Evolutionary conservation across 2,888 invertebrate species (phyloP).

Genomic region (Empis livida): DNA sequence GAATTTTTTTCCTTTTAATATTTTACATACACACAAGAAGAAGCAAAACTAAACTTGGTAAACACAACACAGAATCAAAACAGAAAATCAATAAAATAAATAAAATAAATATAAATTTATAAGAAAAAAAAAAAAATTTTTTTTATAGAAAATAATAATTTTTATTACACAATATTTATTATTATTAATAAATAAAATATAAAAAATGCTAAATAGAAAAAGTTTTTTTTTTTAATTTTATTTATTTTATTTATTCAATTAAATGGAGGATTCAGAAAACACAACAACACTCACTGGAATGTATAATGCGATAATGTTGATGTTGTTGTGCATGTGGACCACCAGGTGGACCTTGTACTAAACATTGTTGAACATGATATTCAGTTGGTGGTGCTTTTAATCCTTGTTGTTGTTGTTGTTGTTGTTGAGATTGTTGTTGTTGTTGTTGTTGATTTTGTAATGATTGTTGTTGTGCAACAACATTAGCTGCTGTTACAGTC

Average conservation of each 20-base stretch:
- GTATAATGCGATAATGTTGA: conserved; percentile 11
- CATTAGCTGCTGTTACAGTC: not conserved
- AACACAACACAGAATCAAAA: too few species aligned
- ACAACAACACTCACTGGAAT: conserved; percentile 9
- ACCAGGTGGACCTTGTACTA: conserved; percentile 1
- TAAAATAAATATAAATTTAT: too few species aligned
- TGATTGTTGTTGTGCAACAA: not conserved
- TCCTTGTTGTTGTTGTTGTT: conserved; percentile 4
- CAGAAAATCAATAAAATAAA: too few species aligned
- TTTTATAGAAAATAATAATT: too few species aligned
- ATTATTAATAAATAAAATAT: too few species aligned
- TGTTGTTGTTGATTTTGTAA: conserved; percentile 3
- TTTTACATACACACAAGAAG: too few species aligned
- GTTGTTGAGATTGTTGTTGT: conserved; percentile 6
- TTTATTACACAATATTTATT: too few species aligned
- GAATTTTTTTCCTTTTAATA: too few species aligned
- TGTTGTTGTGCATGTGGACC: conserved; percentile 5
- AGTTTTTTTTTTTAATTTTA: not conserved
- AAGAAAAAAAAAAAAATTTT: too few species aligned
- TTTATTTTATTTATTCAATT: too few species aligned
- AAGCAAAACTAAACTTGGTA: too few species aligned
- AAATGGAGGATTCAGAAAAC: not conserved
- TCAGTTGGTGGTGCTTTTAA: conserved; percentile 17
- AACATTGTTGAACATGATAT: not conserved
- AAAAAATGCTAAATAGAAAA: too few species aligned